Evolutionary conservation across 53 echinoderm and acorn worm species (phyloP), one percentile per base, ranked within the genome.

Genomic region (Holothuria scabra): DNA sequence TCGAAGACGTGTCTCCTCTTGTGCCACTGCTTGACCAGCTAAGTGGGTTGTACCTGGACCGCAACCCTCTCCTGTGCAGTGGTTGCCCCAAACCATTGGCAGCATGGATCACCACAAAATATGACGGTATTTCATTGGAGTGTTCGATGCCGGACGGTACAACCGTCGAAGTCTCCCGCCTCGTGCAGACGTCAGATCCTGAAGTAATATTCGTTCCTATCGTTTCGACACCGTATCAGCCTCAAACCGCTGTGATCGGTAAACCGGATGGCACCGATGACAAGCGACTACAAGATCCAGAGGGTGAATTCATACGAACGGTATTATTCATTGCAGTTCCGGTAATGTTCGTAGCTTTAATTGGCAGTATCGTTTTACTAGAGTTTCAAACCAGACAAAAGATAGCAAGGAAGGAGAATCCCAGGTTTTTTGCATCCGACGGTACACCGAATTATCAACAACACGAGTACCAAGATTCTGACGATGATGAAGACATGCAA

Each of bases 41-140:
- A 3, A 57, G 30, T 2, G 78, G 59, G 19, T 33, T 78, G 26
- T 59, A 57, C 57, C 33, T 78, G 18, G 19, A 30, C 26, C 59
- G 78, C 32, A 78, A 78, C 29, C 78, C 78, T 11, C 29, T 78
- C 8, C 28, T 28, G 58, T 78, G 78, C 78, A 58, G 21, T 28
- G 78, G 59, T 25, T 56, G 56, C 29, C 78, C 58, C 1, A 13
- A 58, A 56, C 28, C 57, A 59, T 21, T 78, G 25, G 21, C 14
- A 9, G 28, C 8, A 19, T 78, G 78, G 78, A 16, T 57, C 4
- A 14, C 52, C 23, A 28, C 6, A 20, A 78, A 31, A 31, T 58
- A 78, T 32, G 56, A 55, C 5, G 32, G 59, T 23, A 78, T 0
- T 21, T 16, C 49, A 5, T 12, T 58, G 59, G 78, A 57, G 25